Evolutionary conservation across 2,888 invertebrate genomes (phyloP), one percentile per base, ranked within the genome.

Genomic region (Tineola bisselliella): DNA sequence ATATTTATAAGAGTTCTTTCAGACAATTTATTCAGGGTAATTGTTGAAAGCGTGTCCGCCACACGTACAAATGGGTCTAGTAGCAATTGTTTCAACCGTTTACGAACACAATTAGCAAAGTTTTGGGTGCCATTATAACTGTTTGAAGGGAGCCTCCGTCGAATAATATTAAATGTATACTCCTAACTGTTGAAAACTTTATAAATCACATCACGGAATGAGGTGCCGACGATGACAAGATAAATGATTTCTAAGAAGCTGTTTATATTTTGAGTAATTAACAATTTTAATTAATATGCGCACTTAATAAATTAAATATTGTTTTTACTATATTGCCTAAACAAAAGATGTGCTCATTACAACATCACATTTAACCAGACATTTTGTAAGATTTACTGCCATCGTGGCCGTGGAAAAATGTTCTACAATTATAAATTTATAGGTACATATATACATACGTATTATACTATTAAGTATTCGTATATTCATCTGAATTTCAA

Each of bases 71-170:
- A 58, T 58, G 31, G 15, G 33, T 33, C 12, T 15, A 58, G 25
- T 33, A 11, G 33, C 33, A 58, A 58, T 58, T 58, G 58, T 58
- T 58, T 58, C 58, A 33, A 58, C 33, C 58, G 58, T 33, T 58
- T 58, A 58, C 31, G 31, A 58, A 58, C 30, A 58, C 31, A 58
- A 58, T 58, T 58, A 33, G 17, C 58, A 33, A 58, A 58, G 58
- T 58, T 58, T 58, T 12, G 58, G 56, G 56, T 52, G 52, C 15
- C 17, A 48, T 48, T 48, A 48, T 48, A 48, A 15, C 48, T 48
- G 6, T 48, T 15, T 17, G 48, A 48, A 48, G n/a, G 15, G 38
- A 1, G 48, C 8, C 48, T 15, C 17, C n/a, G 17, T 15, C 10
- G 15, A 48, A 48, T 48, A 48, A 48, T 48, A 48, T 48, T 48